Conservation (phyloP, 30 jellyfish, hydroid and myxozoan genomes). For the Haliclystus octoradiatus region DNA sequence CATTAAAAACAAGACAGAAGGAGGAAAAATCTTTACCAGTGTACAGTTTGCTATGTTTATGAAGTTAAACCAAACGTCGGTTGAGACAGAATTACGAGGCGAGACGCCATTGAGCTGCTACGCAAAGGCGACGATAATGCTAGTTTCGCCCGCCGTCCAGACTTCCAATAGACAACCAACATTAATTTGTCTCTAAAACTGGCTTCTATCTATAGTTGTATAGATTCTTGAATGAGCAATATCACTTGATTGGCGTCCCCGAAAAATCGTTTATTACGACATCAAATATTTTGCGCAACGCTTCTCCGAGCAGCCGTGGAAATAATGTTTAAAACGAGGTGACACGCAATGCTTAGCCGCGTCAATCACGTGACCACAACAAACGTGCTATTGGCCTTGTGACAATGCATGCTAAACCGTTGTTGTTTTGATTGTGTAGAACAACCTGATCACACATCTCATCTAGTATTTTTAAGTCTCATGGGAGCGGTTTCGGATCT, state of each 20-base stretch:
- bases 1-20: background rate
- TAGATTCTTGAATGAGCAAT: background rate
- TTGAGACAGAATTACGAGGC: too few species aligned
- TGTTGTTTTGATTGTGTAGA: background rate
- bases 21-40: background rate
- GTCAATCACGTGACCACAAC: conserved; percentile 1
- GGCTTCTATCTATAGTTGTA: background rate
- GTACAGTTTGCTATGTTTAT: background rate
- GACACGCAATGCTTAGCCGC: background rate
- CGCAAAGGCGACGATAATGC: too few species aligned
- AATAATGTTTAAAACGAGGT: background rate
- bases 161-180: background rate
- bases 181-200: background rate
- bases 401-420: background rate
- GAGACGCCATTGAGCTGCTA: too few species aligned
- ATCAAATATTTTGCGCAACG: background rate
- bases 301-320: background rate
- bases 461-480: too few species aligned
- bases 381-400: background rate
- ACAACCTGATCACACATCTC: too few species aligned
- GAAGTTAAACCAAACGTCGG: background rate
- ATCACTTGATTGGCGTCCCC: background rate
- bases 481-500: too few species aligned
- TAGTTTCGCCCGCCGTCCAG: conserved; percentile 3
- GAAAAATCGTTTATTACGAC: background rate